Base-by-base conservation (phyloP, 2,797 vertebrate species). In the Apodemus agrarius region DNA sequence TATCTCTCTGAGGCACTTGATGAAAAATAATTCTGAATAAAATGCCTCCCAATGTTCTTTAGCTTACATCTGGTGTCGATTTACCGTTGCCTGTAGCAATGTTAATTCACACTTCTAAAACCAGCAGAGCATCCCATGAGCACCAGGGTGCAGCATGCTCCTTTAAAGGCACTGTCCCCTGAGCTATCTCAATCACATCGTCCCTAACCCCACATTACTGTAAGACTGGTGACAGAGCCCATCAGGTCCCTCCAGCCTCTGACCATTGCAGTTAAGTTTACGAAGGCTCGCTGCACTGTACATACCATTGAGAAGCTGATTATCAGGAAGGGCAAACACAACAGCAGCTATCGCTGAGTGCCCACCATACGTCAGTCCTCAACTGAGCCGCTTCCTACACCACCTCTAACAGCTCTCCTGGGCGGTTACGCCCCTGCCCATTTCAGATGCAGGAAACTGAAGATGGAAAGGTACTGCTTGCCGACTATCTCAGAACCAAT, bases 381-480 rank as follows among this genome's bases (percentile, higher is more conserved):
- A 22, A n/a, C n/a, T 22, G 49, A 82, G 29, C 37, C 14, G 46
- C 31, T 40, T 72, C 24, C 43, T 43, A 5, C 3, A 16, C 84
- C 37, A 9, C 29, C 16, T 86, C 22, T 17, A 34, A 75, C 46
- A 54, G 69, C 29, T 59, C 29, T 65, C 59, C 19, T 40, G 24
- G 34, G 37, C 49, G 6, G 65, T 2, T 61, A 31, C 17, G 19
- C 54, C 40, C 57, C 4, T n/a, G 40, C 10, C 40, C 40, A 61
- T 34, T 94, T 89, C 89, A 95, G 49, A 81, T 34, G 54, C 89
- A 72, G 84, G 16, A 76, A 96, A 74, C 34, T 74, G 19, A 95
- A 92, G 37, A 76, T 10, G 22, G n/a, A 40, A 95, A 93, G 6
- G 11, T 57, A 24, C 26, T 21, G 67, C 52, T 59, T 31, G 52